Evolutionary conservation across 2,797 vertebrate genomes (phyloP).

Genomic region (Capromys pilorides): DNA sequence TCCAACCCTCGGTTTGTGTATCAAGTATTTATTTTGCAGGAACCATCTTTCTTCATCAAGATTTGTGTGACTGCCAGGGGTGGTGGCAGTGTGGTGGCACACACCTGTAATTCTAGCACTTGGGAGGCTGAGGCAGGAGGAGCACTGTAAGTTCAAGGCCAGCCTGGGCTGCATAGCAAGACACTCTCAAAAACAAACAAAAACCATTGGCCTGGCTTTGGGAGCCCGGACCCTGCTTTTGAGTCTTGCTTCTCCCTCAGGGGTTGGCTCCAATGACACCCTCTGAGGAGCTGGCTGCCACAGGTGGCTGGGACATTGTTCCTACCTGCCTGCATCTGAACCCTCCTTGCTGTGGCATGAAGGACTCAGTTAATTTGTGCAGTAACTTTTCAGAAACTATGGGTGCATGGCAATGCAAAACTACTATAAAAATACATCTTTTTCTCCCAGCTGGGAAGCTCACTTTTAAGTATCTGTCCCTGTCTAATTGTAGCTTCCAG

Average conservation of each 20-base stretch:
- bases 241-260: background rate
- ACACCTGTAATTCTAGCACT: background rate
- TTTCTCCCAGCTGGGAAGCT: background rate
- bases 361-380: background rate
- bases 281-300: background rate
- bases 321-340: background rate
- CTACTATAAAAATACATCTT: background rate
- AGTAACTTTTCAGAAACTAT: background rate
- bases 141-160: background rate
- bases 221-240: background rate
- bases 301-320: background rate
- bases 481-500: background rate
- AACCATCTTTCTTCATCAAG: background rate
- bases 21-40: background rate
- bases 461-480: background rate
- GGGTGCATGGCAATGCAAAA: background rate
- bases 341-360: background rate
- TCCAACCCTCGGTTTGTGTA: too few relatives aligned
- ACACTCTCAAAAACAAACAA: background rate
- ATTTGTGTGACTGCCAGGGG: background rate
- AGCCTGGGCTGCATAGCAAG: background rate
- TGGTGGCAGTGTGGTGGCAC: background rate
- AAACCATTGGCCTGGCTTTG: background rate
- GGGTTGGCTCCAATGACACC: background rate
- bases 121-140: background rate